phyloP scores from a whole-genome alignment of 1,140 invertebrate genomes.

The Tribolium madens region DNA sequence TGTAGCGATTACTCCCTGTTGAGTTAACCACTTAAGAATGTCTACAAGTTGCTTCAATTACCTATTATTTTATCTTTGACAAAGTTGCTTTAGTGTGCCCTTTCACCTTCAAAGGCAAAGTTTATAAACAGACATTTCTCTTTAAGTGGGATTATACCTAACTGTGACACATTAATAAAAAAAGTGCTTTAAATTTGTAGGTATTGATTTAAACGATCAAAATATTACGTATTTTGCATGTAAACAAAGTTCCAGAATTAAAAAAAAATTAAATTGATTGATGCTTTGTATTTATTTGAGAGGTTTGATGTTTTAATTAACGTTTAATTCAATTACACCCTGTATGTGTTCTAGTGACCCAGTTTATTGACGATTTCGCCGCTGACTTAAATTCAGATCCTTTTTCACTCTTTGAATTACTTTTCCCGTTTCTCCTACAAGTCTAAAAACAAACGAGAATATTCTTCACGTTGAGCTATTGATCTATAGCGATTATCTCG shows the following conservation, averaged over 20 bases:
- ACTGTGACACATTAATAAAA: too few species aligned
- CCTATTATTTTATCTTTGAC: background rate
- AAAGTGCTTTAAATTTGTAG: too few species aligned
- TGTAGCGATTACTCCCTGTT: background rate
- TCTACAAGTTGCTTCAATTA: background rate
- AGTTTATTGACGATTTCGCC: background rate
- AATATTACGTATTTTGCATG: too few species aligned
- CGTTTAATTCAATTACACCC: background rate
- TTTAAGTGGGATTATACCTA: background rate
- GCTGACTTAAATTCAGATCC: constrained; percentile 4
- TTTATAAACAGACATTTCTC: background rate
- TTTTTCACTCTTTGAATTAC: background rate
- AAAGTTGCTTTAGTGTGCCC: background rate
- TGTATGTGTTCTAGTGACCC: background rate
- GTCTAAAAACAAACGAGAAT: constrained; percentile 13
- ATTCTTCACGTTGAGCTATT: constrained; percentile 3
- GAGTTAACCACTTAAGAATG: background rate
- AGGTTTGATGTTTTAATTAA: background rate
- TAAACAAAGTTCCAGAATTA: too few species aligned
- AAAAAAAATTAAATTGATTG: too few species aligned
- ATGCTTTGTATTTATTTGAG: too few species aligned
- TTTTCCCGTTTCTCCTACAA: background rate
- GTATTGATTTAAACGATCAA: too few species aligned
- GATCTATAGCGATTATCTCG: background rate
- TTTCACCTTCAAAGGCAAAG: background rate